Evolutionary conservation across 2,797 vertebrate genomes (phyloP), one percentile per base, ranked within the genome.

Genomic region (Pangasius krempfi): DNA sequence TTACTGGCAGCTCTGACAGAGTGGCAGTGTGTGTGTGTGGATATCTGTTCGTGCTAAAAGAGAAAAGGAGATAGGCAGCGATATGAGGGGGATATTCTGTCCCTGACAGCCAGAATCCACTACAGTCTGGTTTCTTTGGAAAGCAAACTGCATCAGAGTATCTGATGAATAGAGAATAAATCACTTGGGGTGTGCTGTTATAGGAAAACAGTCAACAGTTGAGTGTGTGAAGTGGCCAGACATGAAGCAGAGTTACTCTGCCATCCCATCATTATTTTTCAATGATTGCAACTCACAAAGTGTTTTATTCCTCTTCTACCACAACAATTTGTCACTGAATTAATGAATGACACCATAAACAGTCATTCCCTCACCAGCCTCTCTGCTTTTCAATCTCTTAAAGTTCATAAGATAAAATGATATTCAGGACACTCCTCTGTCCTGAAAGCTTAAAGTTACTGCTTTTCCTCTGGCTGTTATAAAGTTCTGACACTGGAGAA

Each of bases 1-100:
- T 40, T 72, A 37, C 73, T 64, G 68, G 81, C 60, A 73, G 86
- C 80, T 89, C 78, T 89, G 83, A 89, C 68, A 88, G 72, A 62
- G 80, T 37, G 22, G 30, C 20, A 54, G 30, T 80, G 47, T 84
- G 66, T 58, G 27, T 47, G 70, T 82, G 79, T 72, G 54, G 14
- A 10, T 78, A 13, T 78, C 27, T 70, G 76, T 52, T 8, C 10
- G 47, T 18, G 52, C 3, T 25, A 72, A 37, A 50, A 68, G 44
- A 64, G 30, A 30, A 25, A 58, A 58, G 18, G 2, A 50, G 30
- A 86, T 13, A 62, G 58, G 33, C 8, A 86, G 80, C 64, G 62
- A 79, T 37, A 50, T 13, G 30, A 81, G 52, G 16, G 25, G 27
- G 62, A 66, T n/a, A 30, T 30, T 60, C 22, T 82, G 5, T 56